Evolutionary conservation across 2,113 vertebrate species (phyloP).

Genomic region (Eupsittula cactorum): DNA sequence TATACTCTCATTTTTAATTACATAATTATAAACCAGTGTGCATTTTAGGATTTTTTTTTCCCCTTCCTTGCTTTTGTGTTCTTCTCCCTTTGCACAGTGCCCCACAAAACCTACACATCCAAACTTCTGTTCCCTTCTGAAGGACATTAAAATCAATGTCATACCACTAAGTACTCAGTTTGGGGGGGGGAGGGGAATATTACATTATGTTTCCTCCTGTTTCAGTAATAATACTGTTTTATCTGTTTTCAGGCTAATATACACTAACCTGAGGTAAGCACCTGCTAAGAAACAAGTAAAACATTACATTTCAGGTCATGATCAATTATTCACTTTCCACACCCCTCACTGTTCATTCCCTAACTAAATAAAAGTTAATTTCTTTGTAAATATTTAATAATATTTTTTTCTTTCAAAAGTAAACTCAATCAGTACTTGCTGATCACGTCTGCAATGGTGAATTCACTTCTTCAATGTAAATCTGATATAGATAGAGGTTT

Average conservation of each 20-base stretch:
- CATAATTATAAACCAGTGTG: neutral
- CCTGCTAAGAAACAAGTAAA: neutral
- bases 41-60: neutral
- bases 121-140: neutral
- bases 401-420: neutral
- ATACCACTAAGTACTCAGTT: neutral
- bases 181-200: neutral
- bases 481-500: neutral
- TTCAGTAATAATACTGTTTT: neutral
- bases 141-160: neutral
- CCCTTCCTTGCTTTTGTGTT: neutral
- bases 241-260: neutral
- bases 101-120: neutral
- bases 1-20: neutral
- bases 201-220: neutral
- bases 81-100: neutral
- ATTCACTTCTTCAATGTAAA: neutral
- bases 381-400: constrained; percentile 22
- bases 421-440: neutral
- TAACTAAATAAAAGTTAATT: neutral
- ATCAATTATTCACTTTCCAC: neutral
- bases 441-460: neutral
- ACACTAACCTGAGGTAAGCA: neutral
- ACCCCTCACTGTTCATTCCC: neutral
- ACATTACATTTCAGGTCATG: neutral